Evolutionary conservation across 1,140 invertebrate genomes (phyloP), one percentile per base, ranked within the genome.

Genomic region (Trichogramma pretiosum): DNA sequence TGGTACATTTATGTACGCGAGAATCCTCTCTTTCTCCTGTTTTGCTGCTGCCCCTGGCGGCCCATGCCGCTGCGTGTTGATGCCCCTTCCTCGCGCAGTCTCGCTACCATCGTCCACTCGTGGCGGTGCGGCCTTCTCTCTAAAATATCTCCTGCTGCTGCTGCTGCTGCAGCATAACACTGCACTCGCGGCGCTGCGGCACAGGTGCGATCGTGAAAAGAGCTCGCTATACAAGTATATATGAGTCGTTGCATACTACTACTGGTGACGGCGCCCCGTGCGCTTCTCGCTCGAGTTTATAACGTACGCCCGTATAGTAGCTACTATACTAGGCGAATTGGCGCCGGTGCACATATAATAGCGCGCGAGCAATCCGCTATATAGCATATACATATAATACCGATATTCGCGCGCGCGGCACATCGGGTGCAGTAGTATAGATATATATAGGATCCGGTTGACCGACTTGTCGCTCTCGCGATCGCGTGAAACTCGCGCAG

Each of bases 391-490:
- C n/a, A n/a, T n/a, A n/a, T n/a, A n/a, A n/a, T n/a, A n/a, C n/a
- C n/a, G n/a, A n/a, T n/a, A n/a, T n/a, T n/a, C n/a, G n/a, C 23
- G 14, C 3, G 8, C 36, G 36, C 36, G 36, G 3, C 7, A 8
- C 33, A 8, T 24, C 32, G 19, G 19, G 36, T 44, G 28, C 28
- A 30, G 38, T n/a, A n/a, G n/a, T n/a, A n/a, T n/a, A n/a, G n/a
- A n/a, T n/a, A n/a, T n/a, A n/a, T n/a, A n/a, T n/a, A n/a, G n/a
- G n/a, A 19, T 48, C 39, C 39, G 46, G 46, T 48, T 48, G 46
- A 48, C 46, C 46, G 46, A 48, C 46, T 48, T 42, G n/a, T n/a
- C n/a, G n/a, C n/a, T n/a, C n/a, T n/a, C 11, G 17, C 19, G 19
- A 19, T n/a, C 18, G n/a, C 13, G 28, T 21, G 24, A 46, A 46